Percentiles rank a stretch among this genome's conserved stretches.
Evolutionary conservation across 2,113 vertebrate genomes (phyloP).

Genomic region (Nerophis lumbriciformis): DNA sequence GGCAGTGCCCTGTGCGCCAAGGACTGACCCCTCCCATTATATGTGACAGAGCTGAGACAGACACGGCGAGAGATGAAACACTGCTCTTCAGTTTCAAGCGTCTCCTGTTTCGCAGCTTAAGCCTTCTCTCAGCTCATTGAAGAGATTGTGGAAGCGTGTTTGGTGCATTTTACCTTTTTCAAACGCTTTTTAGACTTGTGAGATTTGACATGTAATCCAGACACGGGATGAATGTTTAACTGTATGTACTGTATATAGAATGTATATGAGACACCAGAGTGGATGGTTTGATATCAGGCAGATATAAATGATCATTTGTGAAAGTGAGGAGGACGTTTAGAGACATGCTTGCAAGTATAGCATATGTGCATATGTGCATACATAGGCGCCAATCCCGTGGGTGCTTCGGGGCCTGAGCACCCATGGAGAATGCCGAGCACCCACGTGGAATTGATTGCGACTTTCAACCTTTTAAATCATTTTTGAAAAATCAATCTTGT

Average conservation of each 20-base stretch:
- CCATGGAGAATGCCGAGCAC: no score
- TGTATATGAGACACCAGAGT: not conserved
- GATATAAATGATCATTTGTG: not conserved
- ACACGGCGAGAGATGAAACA: slow-evolving; percentile 58
- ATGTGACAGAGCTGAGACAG: slow-evolving; percentile 56
- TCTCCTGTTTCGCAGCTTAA: slow-evolving; percentile 49
- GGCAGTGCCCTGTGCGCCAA: slow-evolving; percentile 37
- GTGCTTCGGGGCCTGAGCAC: no score
- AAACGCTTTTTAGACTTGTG: not conserved
- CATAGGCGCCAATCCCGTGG: no score
- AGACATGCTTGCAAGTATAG: not conserved
- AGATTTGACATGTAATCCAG: not conserved
- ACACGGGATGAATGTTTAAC: not conserved
- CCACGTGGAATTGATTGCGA: no score
- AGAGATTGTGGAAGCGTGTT: slow-evolving; percentile 17
- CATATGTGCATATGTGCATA: not conserved
- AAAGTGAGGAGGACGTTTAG: not conserved
- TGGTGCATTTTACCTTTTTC: not conserved
- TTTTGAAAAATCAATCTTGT: no score
- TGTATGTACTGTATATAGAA: not conserved
- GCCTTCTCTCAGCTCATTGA: slow-evolving; percentile 8
- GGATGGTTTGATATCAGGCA: not conserved
- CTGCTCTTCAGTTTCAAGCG: slow-evolving; percentile 58
- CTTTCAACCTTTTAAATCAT: no score
- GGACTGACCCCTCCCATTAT: slow-evolving; percentile 56